phyloP scores from a whole-genome alignment of 2,797 vertebrate genomes.

The Numenius phaeopus region DNA sequence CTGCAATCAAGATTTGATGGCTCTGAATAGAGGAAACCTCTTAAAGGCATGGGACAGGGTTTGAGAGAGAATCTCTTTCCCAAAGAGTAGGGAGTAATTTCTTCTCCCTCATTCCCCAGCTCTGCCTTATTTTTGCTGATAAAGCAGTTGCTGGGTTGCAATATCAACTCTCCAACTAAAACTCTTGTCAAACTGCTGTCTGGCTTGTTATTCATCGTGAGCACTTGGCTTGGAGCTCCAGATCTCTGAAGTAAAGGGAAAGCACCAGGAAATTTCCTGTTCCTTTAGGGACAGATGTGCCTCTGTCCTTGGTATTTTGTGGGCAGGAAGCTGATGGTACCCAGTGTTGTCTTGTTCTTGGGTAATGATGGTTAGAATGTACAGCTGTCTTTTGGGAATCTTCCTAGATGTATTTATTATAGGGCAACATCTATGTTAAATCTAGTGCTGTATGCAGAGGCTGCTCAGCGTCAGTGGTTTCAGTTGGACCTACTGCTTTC shows the following conservation, averaged over 20 bases:
- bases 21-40: not conserved
- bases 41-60: not conserved
- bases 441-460: not conserved
- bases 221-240: not conserved
- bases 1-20: not conserved
- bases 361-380: not conserved
- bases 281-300: not conserved
- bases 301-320: not conserved
- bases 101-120: not conserved
- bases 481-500: not conserved
- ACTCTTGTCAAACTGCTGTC: not conserved
- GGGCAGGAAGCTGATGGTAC: not conserved
- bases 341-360: not conserved
- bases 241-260: not conserved
- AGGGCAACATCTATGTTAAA: not conserved
- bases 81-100: not conserved
- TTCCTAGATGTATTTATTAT: not conserved
- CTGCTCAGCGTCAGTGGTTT: not conserved
- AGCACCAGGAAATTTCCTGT: not conserved
- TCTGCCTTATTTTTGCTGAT: not conserved
- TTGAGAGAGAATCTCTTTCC: not conserved
- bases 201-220: not conserved
- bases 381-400: not conserved
- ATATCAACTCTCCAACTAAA: not conserved
- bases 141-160: not conserved